Evolutionary conservation across 1,140 invertebrate species (phyloP), one percentile per base, ranked within the genome.

Genomic region (Acyrthosiphon pisum): DNA sequence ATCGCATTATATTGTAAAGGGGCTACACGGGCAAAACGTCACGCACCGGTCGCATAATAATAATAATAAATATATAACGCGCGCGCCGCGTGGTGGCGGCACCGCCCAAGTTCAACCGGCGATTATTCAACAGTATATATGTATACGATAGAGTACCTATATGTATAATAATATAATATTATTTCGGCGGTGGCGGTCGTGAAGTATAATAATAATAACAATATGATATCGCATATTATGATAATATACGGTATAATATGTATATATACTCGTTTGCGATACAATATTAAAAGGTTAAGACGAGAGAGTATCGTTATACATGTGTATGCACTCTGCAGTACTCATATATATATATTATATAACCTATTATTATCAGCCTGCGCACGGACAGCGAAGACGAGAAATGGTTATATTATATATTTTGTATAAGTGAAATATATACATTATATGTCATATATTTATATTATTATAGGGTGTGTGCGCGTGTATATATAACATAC

Each of bases 81-180:
- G 87, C 46, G 8, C 44, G 30, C 35, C 46, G 30, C 46, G 87
- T 37, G 46, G 87, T 35, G 87, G 87, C 87, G 87, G 87, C 48
- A 88, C 87, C 87, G 87, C 87, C 87, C 87, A 50, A 88, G 87
- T 88, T 88, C 87, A 41, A 48, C 35, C 48, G 48, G 35, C 46
- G 87, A 50, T 50, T 88, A 88, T 88, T 88, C 44, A 86, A 86
- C 60, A 6, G 60, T 18, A 60, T 30, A 53, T 53, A 22, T 18
- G 6, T 7, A 53, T 53, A 76, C 4, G 30, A 76, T 76, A 41
- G 41, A 41, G 41, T 41, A 41, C 41, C 41, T 41, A 41, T 41
- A 41, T 41, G 4, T 41, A 41, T 41, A 41, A 68, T n/a, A 41
- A 41, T 41, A 41, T 4, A 76, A 76, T 76, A 76, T 6, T 76